phyloP scores from a whole-genome alignment of 53 echinoderm and acorn worm species.

The Echinometra lucunter region DNA sequence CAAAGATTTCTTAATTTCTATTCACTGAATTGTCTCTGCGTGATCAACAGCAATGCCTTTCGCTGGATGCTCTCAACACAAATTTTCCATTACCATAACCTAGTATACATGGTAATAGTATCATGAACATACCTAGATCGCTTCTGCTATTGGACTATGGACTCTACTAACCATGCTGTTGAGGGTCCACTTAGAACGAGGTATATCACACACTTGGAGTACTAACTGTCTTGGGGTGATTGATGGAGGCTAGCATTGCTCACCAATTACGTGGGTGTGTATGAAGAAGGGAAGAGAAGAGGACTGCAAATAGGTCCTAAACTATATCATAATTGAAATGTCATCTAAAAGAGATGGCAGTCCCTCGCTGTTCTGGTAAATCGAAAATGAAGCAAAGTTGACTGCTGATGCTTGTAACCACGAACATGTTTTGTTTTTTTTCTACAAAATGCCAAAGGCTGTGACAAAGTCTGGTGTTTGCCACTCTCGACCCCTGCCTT shows the following conservation, averaged over 20 bases:
- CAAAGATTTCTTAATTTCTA: no score
- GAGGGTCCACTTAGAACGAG: neutral
- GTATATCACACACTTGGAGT: neutral
- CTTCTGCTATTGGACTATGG: neutral
- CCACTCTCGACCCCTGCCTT: neutral
- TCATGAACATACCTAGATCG: no score
- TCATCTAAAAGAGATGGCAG: neutral
- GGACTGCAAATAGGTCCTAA: conserved; percentile 17
- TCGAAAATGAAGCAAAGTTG: neutral
- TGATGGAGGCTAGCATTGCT: neutral
- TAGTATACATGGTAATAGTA: no score
- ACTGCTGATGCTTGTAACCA: neutral
- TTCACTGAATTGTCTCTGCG: no score
- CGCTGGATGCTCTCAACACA: no score
- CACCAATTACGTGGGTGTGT: conserved; percentile 32
- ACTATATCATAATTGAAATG: neutral
- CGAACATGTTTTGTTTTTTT: neutral
- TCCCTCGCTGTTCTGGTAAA: neutral
- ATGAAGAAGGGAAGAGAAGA: neutral
- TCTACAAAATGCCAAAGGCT: neutral
- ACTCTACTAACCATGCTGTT: neutral
- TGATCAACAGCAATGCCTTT: no score
- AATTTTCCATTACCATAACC: no score
- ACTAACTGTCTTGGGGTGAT: neutral
- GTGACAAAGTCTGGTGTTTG: neutral